Base-by-base conservation (phyloP, 1,140 invertebrate species). In the Hycleus phaleratus region DNA sequence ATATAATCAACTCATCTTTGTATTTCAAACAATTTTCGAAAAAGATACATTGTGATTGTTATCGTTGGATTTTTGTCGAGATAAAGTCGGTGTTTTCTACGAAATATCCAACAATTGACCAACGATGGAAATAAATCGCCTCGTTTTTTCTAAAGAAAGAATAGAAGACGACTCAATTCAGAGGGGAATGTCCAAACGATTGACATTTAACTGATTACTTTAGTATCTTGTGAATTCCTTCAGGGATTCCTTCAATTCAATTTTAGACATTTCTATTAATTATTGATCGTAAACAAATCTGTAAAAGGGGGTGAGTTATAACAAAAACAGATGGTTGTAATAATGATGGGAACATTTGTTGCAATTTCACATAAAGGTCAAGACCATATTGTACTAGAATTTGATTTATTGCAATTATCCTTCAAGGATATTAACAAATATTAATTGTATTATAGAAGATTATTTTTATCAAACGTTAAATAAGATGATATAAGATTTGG, bases 331-430 rank as follows among this genome's bases (percentile, higher is more conserved):
- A 11, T 45, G 11, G 43, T 9, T 45, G 6, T 9, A 26, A 10
- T 26, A n/a, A 47, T 10, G 10, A 3, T 48, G 24, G 51, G 49
- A 58, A 58, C 56, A 58, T 58, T 58, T 58, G 56, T 58, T 45
- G 48, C 40, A 40, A 58, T 51, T 18, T 18, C 56, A 26, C 49
- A 58, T 58, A 58, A 58, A 58, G 56, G 56, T 58, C 56, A 58
- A 44, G 10, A 26, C 46, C 56, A 58, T 58, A 58, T 58, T 58
- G 56, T 58, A 26, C 32, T 25, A 6, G 3, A 32, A 32, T 48
- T 38, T 59, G 50, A 49, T 59, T 59, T 59, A 54, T 59, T 48
- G 7, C 32, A 5, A 32, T 32, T 32, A 32, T 32, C 32, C 32
- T 32, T 32, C 4, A 32, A 32, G 47, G 24, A 32, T 49, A 24